Evolutionary conservation across 2,113 vertebrate species (phyloP).

Genomic region (Indri indri): DNA sequence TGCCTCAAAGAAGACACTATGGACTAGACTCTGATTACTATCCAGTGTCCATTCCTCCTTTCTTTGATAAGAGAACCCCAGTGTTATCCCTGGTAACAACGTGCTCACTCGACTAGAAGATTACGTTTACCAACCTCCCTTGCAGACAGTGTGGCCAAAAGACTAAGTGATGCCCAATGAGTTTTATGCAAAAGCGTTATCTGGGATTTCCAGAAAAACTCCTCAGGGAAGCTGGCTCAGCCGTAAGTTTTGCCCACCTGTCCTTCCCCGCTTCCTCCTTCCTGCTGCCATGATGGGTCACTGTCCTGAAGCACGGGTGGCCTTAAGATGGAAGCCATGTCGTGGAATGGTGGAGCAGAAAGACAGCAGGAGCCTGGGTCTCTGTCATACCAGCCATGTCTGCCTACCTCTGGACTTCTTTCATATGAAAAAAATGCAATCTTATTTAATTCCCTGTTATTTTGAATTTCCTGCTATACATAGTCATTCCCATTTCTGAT

Average conservation of each 20-base stretch:
- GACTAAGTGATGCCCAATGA: neutral
- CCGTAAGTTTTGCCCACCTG: neutral
- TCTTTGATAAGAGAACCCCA: neutral
- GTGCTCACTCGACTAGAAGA: neutral
- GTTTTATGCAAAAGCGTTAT: fast-evolving
- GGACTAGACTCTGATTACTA: neutral
- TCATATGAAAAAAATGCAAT: neutral
- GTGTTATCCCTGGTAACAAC: fast-evolving
- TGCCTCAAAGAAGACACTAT: neutral
- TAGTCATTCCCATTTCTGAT: neutral
- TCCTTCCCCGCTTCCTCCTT: neutral
- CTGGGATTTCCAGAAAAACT: neutral
- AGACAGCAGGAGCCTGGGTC: neutral
- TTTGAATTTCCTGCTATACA: neutral
- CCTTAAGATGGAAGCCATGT: neutral
- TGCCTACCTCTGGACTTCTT: neutral
- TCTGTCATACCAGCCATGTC: neutral
- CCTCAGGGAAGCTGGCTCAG: neutral
- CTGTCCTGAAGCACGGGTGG: neutral
- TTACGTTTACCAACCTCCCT: neutral
- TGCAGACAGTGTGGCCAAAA: neutral
- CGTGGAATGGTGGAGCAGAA: neutral
- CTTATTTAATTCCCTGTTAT: neutral
- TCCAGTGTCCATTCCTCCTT: neutral
- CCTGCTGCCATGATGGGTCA: neutral